Evolutionary conservation across 2,888 invertebrate genomes (phyloP).

Genomic region (Eugnorisma glareosa): DNA sequence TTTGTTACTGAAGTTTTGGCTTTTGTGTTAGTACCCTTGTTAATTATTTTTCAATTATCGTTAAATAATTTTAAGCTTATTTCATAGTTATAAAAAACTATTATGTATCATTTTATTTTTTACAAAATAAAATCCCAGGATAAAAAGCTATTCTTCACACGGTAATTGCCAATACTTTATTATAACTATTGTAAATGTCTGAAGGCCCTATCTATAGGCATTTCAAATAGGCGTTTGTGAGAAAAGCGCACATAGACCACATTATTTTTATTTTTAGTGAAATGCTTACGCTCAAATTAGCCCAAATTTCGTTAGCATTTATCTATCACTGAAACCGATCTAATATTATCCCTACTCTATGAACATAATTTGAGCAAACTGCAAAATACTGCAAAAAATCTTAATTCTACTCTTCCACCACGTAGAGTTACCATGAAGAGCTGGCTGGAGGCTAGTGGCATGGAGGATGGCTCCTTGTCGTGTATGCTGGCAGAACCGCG

Average conservation of each 20-base stretch:
- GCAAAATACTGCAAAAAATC: not conserved
- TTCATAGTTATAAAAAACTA: not conserved
- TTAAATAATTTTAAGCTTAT: not conserved
- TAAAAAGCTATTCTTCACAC: not conserved
- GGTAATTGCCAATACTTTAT: not conserved
- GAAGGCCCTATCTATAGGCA: not conserved
- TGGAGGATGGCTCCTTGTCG: constrained; percentile 84
- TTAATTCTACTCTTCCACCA: not conserved
- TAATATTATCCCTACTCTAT: not conserved
- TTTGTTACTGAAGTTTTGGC: constrained; percentile 42
- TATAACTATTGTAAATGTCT: not conserved
- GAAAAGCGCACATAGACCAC: not conserved
- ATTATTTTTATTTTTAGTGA: not conserved
- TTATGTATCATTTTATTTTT: not conserved
- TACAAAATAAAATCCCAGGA: no score
- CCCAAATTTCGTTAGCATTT: not conserved
- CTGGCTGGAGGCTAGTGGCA: constrained; percentile 84
- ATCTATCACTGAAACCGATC: no score
- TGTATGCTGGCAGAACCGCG: constrained; percentile 88
- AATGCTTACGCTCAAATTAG: not conserved
- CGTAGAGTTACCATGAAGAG: constrained; percentile 84
- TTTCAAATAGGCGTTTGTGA: not conserved
- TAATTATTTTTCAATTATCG: constrained; percentile 22
- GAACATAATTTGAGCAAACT: not conserved
- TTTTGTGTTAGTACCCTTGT: constrained; percentile 5